Evolutionary conservation across 2,888 invertebrate genomes (phyloP).

Genomic region (Zygaena filipendulae): DNA sequence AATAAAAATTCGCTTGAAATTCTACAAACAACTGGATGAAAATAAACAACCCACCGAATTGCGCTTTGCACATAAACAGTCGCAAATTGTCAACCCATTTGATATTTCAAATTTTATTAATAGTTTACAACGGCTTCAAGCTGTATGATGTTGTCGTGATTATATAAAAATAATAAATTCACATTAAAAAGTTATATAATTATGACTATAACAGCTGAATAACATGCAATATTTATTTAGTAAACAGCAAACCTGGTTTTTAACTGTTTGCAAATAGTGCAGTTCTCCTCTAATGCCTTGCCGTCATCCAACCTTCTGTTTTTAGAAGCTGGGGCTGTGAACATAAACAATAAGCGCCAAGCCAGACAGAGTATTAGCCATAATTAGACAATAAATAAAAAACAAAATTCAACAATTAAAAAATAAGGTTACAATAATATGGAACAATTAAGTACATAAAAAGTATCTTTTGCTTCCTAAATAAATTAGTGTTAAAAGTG

Average conservation of each 20-base stretch:
- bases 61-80: too few relatives aligned
- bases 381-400: background rate
- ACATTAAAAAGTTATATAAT: background rate
- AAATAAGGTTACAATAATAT: too few relatives aligned
- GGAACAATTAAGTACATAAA: too few relatives aligned
- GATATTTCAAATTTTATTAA: too few relatives aligned
- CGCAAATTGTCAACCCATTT: too few relatives aligned
- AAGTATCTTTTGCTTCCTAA: background rate
- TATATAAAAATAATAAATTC: background rate
- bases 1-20: too few relatives aligned
- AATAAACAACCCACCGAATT: too few relatives aligned
- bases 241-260: constrained; percentile 44
- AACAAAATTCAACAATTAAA: too few relatives aligned
- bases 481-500: too few relatives aligned
- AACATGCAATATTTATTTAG: background rate
- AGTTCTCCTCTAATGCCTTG: constrained; percentile 27
- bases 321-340: constrained; percentile 52
- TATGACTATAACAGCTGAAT: background rate
- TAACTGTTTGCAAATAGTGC: constrained; percentile 39
- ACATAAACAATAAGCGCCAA: constrained; percentile 55
- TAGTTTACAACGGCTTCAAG: too few relatives aligned
- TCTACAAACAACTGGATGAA: too few relatives aligned
- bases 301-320: constrained; percentile 29
- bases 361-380: constrained; percentile 27
- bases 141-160: too few relatives aligned